Percentiles rank a stretch among this genome's conserved stretches.
Conservation (phyloP, 2,888 invertebrate species). For the Aphidius colemani region DNA sequence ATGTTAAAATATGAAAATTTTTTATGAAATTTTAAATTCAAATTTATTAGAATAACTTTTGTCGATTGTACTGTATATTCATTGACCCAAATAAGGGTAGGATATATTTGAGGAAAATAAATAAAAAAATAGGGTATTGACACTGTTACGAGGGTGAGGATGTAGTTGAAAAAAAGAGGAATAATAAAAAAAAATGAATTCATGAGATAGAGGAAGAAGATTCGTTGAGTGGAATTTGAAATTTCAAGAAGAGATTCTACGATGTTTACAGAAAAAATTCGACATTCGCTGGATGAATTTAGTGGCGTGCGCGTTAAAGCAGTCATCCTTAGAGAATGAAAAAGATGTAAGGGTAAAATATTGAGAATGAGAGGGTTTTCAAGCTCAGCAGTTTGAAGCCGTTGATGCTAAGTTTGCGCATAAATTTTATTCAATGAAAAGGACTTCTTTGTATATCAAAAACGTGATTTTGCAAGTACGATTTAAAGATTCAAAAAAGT, state of each 20-base stretch:
- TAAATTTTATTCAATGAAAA: constrained; percentile 37
- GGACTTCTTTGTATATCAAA: constrained; percentile 20
- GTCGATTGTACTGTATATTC: background rate
- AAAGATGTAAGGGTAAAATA: background rate
- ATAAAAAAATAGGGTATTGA: too few relatives aligned
- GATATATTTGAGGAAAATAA: too few relatives aligned
- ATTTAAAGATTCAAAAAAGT: too few relatives aligned
- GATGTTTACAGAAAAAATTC: constrained; percentile 24
- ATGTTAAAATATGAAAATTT: too few relatives aligned
- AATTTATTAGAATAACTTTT: too few relatives aligned
- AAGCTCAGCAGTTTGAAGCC: constrained; percentile 11
- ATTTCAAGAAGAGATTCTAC: constrained; percentile 19
- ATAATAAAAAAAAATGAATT: too few relatives aligned
- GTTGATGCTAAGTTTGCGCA: constrained; percentile 40
- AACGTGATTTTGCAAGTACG: constrained; percentile 14
- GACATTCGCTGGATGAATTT: constrained; percentile 32
- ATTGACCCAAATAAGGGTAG: background rate
- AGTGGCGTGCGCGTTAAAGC: constrained; percentile 29
- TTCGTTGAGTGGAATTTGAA: constrained; percentile 17
- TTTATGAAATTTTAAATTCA: too few relatives aligned
- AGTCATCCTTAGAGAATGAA: constrained; percentile 27
- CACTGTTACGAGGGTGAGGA: too few relatives aligned
- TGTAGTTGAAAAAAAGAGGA: background rate
- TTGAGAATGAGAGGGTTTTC: constrained; percentile 21
- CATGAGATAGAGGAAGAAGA: constrained; percentile 8